phyloP scores from a whole-genome alignment of 2,113 vertebrate genomes.

The Lates calcarifer region DNA sequence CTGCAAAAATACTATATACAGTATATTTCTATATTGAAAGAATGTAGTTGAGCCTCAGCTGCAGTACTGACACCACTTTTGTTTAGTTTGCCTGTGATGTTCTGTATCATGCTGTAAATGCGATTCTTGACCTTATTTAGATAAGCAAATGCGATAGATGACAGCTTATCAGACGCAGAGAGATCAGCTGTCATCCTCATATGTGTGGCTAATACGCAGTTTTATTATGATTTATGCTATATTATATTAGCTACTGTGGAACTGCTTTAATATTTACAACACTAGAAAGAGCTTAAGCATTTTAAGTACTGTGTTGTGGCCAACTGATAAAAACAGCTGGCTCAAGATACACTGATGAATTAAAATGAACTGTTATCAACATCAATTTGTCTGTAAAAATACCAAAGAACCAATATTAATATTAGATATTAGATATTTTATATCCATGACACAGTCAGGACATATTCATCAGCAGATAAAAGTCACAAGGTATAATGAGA shows the following conservation, averaged over 20 bases:
- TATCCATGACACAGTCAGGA: not conserved
- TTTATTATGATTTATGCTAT: slow-evolving; percentile 3
- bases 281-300: not conserved
- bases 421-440: too few species aligned
- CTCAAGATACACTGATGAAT: not conserved
- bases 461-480: slow-evolving; percentile 22
- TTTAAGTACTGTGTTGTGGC: not conserved
- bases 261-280: slow-evolving; percentile 7
- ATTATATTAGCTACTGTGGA: slow-evolving; percentile 25
- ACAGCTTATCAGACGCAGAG: not conserved
- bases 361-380: not conserved
- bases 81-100: not conserved
- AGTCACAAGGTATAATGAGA: slow-evolving; percentile 15
- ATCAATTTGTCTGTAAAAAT: not conserved
- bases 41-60: not conserved
- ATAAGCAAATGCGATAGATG: slow-evolving; percentile 7
- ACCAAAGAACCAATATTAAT: not conserved
- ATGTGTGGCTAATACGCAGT: not conserved
- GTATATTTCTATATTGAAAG: not conserved
- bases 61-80: not conserved
- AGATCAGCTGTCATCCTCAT: not conserved
- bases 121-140: not conserved
- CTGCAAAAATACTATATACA: not conserved
- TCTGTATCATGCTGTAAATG: not conserved
- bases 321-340: slow-evolving; percentile 19